A percentile compares a stretch with the other conserved stretches of the same genome.
Evolutionary conservation across 1,140 invertebrate genomes (phyloP).

Genomic region (Cydia pomonella): DNA sequence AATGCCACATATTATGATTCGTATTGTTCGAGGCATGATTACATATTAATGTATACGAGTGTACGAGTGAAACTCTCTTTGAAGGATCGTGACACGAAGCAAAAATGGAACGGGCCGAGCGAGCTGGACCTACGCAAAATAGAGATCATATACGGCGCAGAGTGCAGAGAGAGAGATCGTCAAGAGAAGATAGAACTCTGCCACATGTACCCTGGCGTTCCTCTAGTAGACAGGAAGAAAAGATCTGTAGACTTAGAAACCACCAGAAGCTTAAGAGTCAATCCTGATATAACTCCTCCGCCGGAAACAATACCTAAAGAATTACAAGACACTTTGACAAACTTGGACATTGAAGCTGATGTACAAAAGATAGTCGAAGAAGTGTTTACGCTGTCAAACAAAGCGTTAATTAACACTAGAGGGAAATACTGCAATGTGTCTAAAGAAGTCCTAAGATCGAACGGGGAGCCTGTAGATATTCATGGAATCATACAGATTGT

Average conservation of each 20-base stretch:
- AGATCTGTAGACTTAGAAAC: slow-evolving; percentile 29
- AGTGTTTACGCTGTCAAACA: slow-evolving; percentile 50
- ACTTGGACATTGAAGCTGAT: slow-evolving; percentile 53
- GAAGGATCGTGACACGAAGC: slow-evolving; percentile 52
- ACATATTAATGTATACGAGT: not conserved
- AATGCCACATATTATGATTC: no score
- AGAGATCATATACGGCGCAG: slow-evolving; percentile 62
- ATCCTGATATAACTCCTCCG: slow-evolving; percentile 62
- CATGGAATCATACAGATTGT: slow-evolving; percentile 46
- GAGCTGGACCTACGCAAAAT: slow-evolving; percentile 60
- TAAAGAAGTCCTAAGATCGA: slow-evolving; percentile 33
- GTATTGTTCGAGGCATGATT: no score
- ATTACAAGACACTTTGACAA: slow-evolving; percentile 38
- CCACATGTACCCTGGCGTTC: slow-evolving; percentile 56
- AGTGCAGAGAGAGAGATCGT: slow-evolving; percentile 62
- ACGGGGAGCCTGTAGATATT: slow-evolving; percentile 40
- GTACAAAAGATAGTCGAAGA: slow-evolving; percentile 51
- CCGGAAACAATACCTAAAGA: slow-evolving; percentile 40
- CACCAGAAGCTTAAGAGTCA: slow-evolving; percentile 55
- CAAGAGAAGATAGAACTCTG: slow-evolving; percentile 65
- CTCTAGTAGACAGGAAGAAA: slow-evolving; percentile 48
- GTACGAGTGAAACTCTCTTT: slow-evolving; percentile 38
- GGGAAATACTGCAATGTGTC: slow-evolving; percentile 55
- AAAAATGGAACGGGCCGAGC: slow-evolving; percentile 55
- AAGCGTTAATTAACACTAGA: slow-evolving; percentile 54